Evolutionary conservation across 2,113 vertebrate species (phyloP), one percentile per base, ranked within the genome.

Genomic region (Cyprinodon brontotheroides): DNA sequence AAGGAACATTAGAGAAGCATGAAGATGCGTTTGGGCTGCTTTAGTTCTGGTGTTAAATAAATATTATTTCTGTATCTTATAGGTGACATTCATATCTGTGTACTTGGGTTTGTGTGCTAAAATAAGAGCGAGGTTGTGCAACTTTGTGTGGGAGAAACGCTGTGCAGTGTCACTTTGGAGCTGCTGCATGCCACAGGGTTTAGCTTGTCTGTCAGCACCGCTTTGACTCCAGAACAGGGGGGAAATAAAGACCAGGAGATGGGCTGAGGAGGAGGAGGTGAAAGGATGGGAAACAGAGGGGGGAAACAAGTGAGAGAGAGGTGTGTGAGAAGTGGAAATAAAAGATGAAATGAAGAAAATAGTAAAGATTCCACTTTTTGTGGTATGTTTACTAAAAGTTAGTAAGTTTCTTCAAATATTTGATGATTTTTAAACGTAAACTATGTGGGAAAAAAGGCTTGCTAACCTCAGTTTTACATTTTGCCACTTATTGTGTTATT

Each of bases 201-300:
- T 70, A 78, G 72, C 72, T 22, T 20, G 17, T 86, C 86, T 83
- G 85, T 87, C 86, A 87, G 73, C 77, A 11, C 80, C 1, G 74
- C 10, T 78, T 68, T 74, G 77, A 84, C 63, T 78, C 86, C 76
- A 74, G 63, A 86, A 70, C 36, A 17, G n/a, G 61, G 22, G 61
- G 12, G 14, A 69, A 63, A 77, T 65, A 61, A 75, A 70, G 61
- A 29, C 10, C 37, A 67, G 64, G 65, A 77, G 75, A 68, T 0
- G 13, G 60, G 78, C 3, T 29, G 29, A 29, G 29, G 5, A 72
- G 39, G 37, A 62, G 71, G 7, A 11, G 0, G 40, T 0, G 39
- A 13, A 11, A 39, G 36, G 11, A 39, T 37, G n/a, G 48, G 11
- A 61, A 38, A 17, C 29, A 36, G 41, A 61, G 47, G 22, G 22